Base-by-base conservation (phyloP, 2,113 vertebrate species). In the Thamnaconus septentrionalis region DNA sequence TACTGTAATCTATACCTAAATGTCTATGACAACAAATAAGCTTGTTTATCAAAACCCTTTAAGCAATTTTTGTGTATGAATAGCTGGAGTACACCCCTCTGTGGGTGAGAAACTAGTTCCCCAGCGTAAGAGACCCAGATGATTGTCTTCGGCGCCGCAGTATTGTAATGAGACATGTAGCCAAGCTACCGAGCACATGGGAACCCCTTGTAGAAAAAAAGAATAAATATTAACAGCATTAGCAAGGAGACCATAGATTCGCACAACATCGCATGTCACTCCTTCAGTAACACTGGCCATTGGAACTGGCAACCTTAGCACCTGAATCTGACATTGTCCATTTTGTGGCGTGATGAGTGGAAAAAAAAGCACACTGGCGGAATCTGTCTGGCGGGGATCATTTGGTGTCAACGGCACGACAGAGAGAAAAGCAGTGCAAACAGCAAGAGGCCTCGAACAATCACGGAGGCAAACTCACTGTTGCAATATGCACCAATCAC, bases 141-240 rank as follows among this genome's bases (percentile, higher is more conserved):
- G 96, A 98, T 98, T 98, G 96, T 98, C 95, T 93, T 89, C 88
- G 95, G 93, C 91, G 90, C 92, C 83, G 91, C 82, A 82, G 78
- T 90, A 92, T 92, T 83, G 77, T 88, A 83, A 83, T 85, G 87
- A 86, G 86, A 92, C 80, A 85, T 91, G 91, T 90, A 93, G 91
- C 88, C 92, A 92, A 93, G 91, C 93, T 91, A 93, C 90, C 91
- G 91, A 91, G 91, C 93, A 93, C 83, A 89, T 87, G 89, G 91
- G 92, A 92, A 92, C 83, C 89, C 87, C 84, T 83, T 76, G 61
- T 79, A 69, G 58, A 69, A 64, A 72, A 69, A 71, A 69, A 56
- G 74, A 70, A 58, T 61, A 75, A 73, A 56, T 42, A n/a, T 64
- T 5, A 68, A 68, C 51, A 45, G 56, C 70, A 75, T 59, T 40